These are phyloP conservation scores for Beris morrisii DNA, from an alignment of 2,888 invertebrate genomes.

Conservation along the genomic window DNA sequence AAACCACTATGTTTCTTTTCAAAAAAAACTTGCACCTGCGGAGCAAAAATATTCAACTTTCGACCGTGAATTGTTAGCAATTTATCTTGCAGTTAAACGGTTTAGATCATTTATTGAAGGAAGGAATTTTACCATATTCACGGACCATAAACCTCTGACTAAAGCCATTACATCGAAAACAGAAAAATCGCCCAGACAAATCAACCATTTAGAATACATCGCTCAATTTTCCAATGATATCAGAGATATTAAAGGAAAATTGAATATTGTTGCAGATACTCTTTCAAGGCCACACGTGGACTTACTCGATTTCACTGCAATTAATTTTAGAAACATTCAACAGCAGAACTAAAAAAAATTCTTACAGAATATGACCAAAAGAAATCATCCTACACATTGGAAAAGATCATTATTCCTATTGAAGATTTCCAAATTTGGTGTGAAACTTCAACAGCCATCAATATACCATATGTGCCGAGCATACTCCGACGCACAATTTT, in stretches of 20 bases:
- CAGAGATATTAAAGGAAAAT: too few species aligned
- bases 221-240: conserved; percentile 4
- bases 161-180: conserved; percentile 3
- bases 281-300: conserved; percentile 17
- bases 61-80: conserved; percentile 47
- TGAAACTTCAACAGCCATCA: too few species aligned
- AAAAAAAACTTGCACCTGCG: conserved; percentile 43
- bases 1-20: conserved; percentile 50
- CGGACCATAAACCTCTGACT: conserved; percentile 19
- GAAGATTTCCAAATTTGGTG: too few species aligned
- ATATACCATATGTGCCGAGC: too few species aligned
- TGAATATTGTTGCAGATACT: background rate
- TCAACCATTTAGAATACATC: conserved; percentile 12
- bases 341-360: background rate
- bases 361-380: background rate
- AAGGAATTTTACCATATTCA: background rate
- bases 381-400: too few species aligned
- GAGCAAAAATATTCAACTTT: conserved; percentile 47
- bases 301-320: background rate
- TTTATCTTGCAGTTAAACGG: conserved; percentile 47
- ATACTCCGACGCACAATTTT: too few species aligned
- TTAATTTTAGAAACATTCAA: background rate
- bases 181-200: conserved; percentile 39
- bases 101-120: background rate
- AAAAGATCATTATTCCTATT: too few species aligned